A percentile compares a stretch with the other conserved stretches of the same genome.
Conservation (phyloP, 1,140 invertebrate species). For the Pristionchus pacificus region DNA sequence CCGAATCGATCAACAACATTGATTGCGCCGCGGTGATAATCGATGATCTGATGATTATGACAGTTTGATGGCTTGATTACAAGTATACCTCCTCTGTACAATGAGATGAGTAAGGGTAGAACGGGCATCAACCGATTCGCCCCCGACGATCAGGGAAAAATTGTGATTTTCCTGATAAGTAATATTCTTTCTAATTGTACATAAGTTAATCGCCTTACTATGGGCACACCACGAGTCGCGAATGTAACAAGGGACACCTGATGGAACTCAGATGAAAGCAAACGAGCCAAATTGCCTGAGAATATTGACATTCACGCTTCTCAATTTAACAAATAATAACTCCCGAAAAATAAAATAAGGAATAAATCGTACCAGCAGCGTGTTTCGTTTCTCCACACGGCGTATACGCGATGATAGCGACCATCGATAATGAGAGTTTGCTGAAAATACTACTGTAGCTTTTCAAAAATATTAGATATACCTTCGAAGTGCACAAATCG, state of each 20-base stretch:
- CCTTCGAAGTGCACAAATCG: not conserved
- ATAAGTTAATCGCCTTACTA: not conserved
- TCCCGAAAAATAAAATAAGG: not conserved
- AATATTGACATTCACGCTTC: not conserved
- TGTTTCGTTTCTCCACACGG: slow-evolving; percentile 16
- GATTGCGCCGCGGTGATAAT: not conserved
- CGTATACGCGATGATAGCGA: slow-evolving; percentile 22
- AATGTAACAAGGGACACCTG: slow-evolving; percentile 7
- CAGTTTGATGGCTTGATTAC: too few relatives aligned
- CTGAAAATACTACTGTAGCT: slow-evolving; percentile 2
- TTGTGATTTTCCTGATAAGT: slow-evolving; percentile 9
- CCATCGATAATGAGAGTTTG: not conserved
- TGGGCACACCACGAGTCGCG: slow-evolving; percentile 12
- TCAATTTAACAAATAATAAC: not conserved
- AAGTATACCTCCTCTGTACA: too few relatives aligned
- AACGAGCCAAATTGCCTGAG: not conserved
- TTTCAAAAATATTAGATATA: not conserved
- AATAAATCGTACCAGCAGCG: not conserved
- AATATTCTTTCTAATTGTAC: not conserved
- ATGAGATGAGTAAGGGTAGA: too few relatives aligned
- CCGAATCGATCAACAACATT: not conserved
- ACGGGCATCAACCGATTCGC: too few relatives aligned
- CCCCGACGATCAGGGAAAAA: slow-evolving; percentile 16
- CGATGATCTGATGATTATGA: too few relatives aligned
- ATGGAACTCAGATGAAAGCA: not conserved